Conservation (phyloP, 2,113 vertebrate species). For the Sylvicapra grimmia region DNA sequence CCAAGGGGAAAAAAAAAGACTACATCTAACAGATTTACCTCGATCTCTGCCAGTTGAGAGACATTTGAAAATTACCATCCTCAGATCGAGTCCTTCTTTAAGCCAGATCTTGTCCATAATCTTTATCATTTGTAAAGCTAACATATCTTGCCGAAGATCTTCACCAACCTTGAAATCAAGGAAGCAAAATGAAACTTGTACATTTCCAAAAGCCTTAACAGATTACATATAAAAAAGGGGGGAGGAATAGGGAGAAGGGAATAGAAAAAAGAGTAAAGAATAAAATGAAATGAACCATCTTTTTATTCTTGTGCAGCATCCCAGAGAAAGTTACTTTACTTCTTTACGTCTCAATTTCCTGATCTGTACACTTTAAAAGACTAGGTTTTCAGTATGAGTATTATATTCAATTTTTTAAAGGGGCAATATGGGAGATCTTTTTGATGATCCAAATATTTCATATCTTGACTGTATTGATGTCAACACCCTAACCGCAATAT, state of each 20-base stretch:
- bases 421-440: neutral
- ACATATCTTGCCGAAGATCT: constrained; percentile 97
- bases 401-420: neutral
- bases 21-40: constrained; percentile 78
- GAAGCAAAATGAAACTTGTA: neutral
- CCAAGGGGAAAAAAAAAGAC: neutral
- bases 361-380: neutral
- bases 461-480: neutral
- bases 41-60: constrained; percentile 96
- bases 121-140: constrained; percentile 98
- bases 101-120: constrained; percentile 99
- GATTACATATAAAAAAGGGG: neutral
- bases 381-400: neutral
- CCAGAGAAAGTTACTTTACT: neutral
- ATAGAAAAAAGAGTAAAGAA: neutral
- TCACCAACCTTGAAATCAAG: constrained; percentile 89
- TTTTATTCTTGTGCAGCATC: neutral
- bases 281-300: neutral
- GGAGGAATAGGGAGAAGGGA: neutral
- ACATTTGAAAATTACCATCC: constrained; percentile 98
- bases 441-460: neutral
- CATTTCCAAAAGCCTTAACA: constrained; percentile 12
- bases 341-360: neutral
- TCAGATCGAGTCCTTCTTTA: constrained; percentile 95
- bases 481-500: neutral